These are phyloP conservation scores for Girardinus metallicus DNA, from an alignment of 2,797 vertebrate genomes.

Conservation along the genomic window DNA sequence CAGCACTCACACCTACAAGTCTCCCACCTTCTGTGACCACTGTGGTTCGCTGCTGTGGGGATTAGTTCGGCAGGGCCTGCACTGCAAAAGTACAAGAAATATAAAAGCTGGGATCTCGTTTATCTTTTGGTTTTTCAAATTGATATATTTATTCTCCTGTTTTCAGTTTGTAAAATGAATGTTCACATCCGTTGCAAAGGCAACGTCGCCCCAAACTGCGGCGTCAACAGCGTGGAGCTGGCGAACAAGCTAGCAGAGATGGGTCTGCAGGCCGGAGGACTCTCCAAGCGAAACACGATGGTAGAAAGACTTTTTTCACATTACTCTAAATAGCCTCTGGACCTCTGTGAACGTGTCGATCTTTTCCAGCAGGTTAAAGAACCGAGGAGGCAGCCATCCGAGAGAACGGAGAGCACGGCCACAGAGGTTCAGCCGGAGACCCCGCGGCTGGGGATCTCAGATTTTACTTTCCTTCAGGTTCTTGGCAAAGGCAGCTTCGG, in stretches of 20 bases:
- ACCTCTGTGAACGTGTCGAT: background rate
- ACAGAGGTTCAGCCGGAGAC: slow-evolving; percentile 24
- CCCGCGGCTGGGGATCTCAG: slow-evolving; percentile 82
- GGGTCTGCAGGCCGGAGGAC: slow-evolving; percentile 91
- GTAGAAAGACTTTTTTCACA: slow-evolving; percentile 50
- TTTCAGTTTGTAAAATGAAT: slow-evolving; percentile 94
- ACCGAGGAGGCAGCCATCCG: slow-evolving; percentile 15
- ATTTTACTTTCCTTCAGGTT: slow-evolving; percentile 93
- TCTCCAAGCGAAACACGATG: slow-evolving; percentile 78
- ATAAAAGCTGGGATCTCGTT: background rate
- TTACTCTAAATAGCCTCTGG: background rate
- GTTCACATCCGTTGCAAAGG: slow-evolving; percentile 94
- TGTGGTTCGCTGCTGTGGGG: slow-evolving; percentile 97
- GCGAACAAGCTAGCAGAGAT: slow-evolving; percentile 93
- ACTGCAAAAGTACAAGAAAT: slow-evolving; percentile 91
- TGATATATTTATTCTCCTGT: slow-evolving; percentile 14
- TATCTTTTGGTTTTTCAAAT: slow-evolving; percentile 7
- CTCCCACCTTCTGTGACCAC: slow-evolving; percentile 96
- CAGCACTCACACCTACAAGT: slow-evolving; percentile 93
- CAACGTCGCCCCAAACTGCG: slow-evolving; percentile 95
- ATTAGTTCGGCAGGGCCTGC: slow-evolving; percentile 91
- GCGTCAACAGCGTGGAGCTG: slow-evolving; percentile 92
- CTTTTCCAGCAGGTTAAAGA: slow-evolving; percentile 34
- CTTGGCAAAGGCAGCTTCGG: slow-evolving; percentile 98
- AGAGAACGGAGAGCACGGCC: slow-evolving; percentile 35